Percentiles rank a stretch among this genome's conserved stretches.
Evolutionary conservation across 1,140 invertebrate genomes (phyloP).

Genomic region (Penaeus japonicus): DNA sequence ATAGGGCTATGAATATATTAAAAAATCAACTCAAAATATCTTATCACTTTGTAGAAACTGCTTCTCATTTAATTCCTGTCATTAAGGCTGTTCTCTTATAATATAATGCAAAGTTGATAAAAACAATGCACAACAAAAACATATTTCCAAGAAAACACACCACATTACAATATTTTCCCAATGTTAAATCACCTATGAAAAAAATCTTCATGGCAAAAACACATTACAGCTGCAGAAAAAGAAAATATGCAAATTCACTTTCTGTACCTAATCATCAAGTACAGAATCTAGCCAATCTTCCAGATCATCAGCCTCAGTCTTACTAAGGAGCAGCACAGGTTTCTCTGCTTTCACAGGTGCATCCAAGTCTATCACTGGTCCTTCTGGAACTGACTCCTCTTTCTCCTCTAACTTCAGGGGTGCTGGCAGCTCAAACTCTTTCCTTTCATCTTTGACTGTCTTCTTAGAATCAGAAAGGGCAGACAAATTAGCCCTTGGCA

Average conservation of each 20-base stretch:
- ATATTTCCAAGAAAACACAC: too few species aligned
- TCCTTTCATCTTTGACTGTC: not conserved
- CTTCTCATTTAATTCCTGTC: too few species aligned
- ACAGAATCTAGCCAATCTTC: slow-evolving; percentile 48
- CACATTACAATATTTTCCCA: too few species aligned
- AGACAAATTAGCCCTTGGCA: not conserved
- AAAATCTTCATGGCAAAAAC: not conserved
- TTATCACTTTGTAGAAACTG: too few species aligned
- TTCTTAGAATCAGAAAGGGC: not conserved
- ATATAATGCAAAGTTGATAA: too few species aligned
- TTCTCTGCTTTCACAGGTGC: slow-evolving; percentile 23
- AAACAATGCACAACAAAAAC: too few species aligned
- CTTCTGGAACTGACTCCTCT: not conserved
- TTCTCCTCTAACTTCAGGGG: not conserved
- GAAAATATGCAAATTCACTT: not conserved
- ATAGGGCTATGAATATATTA: too few species aligned
- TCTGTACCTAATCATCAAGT: slow-evolving; percentile 30
- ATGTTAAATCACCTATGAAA: too few species aligned
- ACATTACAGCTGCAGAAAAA: not conserved
- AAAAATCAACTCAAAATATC: too few species aligned
- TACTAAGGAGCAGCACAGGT: slow-evolving; percentile 27
- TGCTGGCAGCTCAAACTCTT: not conserved
- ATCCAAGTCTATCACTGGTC: slow-evolving; percentile 40
- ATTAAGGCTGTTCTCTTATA: too few species aligned
- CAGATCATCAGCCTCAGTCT: slow-evolving; percentile 42